Evolutionary conservation across 92 coral and sea anemone species (phyloP), one percentile per base, ranked within the genome.

Genomic region (Zoanthus solanderi): DNA sequence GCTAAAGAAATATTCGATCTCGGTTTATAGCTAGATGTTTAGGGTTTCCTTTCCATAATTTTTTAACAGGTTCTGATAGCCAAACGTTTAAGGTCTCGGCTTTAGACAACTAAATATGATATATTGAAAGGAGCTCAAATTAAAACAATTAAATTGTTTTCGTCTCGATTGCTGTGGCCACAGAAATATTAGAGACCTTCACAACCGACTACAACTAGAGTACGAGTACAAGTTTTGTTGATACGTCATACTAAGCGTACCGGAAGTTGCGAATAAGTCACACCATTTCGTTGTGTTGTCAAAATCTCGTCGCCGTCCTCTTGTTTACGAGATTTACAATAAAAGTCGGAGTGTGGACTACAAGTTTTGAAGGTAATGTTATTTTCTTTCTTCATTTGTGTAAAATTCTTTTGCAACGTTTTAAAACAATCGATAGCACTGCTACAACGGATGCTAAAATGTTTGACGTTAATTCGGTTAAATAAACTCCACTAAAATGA

Each of bases 231-330:
- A 53, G 58, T 53, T 53, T 53, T 53, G 2, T 8, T 8, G 2
- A 53, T 3, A 2, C 58, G 58, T 53, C 58, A 53, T 53, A 53
- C 6, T 53, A 2, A 4, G 58, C 58, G 15, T 53, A 8, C 58
- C 58, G 18, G 66, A 58, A 15, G 66, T 11, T 58, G n/a, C 66
- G n/a, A 58, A 58, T 1, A 58, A 58, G 5, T 71, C 75, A 46
- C 85, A 74, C 68, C 57, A 79, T 79, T 31, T 60, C 85, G 74
- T 82, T 63, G 65, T 82, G 86, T 63, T 9, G 54, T 15, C 72
- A 83, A 72, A 83, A 83, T 65, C 87, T 83, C 87, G 76, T 83
- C 53, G 87, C 87, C 50, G 60, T 85, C 88, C 32, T 78, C 71
- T 50, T 32, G 47, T 53, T 74, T 9, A 61, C 83, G 74, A 85